Evolutionary conservation across 2,888 invertebrate species (phyloP), one percentile per base, ranked within the genome.

Genomic region (Apodemia mormo): DNA sequence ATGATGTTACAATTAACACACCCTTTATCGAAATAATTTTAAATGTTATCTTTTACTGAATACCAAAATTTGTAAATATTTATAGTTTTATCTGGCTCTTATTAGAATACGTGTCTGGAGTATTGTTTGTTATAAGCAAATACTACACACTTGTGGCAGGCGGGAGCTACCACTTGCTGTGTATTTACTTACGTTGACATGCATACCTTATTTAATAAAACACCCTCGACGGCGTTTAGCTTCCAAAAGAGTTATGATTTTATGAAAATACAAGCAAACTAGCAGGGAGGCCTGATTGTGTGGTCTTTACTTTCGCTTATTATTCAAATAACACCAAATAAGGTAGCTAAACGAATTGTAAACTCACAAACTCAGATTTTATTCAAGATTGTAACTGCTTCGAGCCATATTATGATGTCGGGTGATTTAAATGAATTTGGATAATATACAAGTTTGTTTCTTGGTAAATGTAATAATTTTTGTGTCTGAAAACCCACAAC

Each of bases 81-180:
- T 33, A 33, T 30, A 33, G 3, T 56, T 29, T 61, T 61, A 61
- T 61, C 61, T 61, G 6, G 7, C 61, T 30, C 30, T 79, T 81
- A 79, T 52, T 78, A 79, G 83, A 76, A 82, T 82, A 84, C 84
- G 84, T 83, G 85, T 78, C 84, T 79, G 88, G 84, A 85, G 82
- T 79, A 72, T 76, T 92, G 86, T 92, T 92, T 92, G 89, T 82
- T 70, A 74, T 74, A 79, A 79, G 81, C 86, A 93, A 93, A 92
- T 89, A 92, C 83, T 72, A 84, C 81, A 80, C 87, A 87, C 87
- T 89, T 84, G 86, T 85, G 82, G 78, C 81, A 79, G 81, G 77
- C 83, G 82, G 85, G 81, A 81, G 85, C 82, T 66, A 79, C 79
- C 80, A 80, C 80, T 82, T 76, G 78, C 78, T 78, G 75, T 78